phyloP scores from a whole-genome alignment of 2,797 vertebrate genomes.

The Chelmon rostratus region DNA sequence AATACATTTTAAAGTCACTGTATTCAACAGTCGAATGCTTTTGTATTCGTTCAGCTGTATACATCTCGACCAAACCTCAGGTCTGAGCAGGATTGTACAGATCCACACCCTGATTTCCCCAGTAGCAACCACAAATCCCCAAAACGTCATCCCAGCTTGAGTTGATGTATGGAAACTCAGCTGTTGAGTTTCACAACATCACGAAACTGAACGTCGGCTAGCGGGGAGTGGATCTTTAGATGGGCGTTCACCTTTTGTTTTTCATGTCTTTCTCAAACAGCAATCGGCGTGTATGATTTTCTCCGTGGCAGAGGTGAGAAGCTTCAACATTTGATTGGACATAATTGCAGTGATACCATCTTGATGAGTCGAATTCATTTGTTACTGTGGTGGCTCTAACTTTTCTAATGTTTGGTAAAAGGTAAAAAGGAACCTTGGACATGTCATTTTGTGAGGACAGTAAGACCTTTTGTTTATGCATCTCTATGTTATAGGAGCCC shows the following conservation, averaged over 20 bases:
- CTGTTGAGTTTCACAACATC: not conserved
- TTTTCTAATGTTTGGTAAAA: not conserved
- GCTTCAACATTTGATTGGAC: not conserved
- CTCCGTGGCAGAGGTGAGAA: conserved; percentile 20
- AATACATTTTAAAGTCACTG: not conserved
- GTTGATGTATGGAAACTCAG: no score
- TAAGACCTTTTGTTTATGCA: not conserved
- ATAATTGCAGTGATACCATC: not conserved
- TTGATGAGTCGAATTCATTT: not conserved
- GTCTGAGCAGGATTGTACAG: not conserved
- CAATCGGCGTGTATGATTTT: not conserved
- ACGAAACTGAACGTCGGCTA: not conserved
- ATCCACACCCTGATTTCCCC: not conserved
- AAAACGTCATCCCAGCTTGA: not conserved
- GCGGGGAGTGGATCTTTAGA: not conserved
- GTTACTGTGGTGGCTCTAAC: not conserved
- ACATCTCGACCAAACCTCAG: not conserved
- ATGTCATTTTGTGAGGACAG: not conserved
- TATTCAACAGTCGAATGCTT: not conserved
- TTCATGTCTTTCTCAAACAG: conserved; percentile 19
- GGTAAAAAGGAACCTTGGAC: not conserved
- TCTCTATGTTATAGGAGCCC: not conserved
- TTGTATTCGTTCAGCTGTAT: not conserved
- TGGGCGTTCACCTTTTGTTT: not conserved
- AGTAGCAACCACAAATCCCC: not conserved